phyloP scores from a whole-genome alignment of 2,797 vertebrate species.

The Helicolenus hilgendorfi region DNA sequence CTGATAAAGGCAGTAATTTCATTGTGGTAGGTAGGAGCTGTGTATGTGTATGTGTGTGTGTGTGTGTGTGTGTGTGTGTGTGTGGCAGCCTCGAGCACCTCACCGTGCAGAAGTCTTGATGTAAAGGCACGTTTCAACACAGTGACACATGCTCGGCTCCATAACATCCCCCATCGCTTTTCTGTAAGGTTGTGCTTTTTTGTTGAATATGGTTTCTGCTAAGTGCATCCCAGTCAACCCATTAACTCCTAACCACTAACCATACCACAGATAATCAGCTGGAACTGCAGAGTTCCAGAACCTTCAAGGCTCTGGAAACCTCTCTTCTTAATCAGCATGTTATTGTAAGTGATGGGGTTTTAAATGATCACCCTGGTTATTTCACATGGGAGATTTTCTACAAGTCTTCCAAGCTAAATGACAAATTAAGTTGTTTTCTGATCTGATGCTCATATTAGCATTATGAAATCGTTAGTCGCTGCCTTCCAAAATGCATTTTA shows the following conservation, averaged over 20 bases:
- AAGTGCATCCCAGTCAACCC: background rate
- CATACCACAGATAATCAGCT: background rate
- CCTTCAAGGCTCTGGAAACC: background rate
- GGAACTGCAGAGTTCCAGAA: background rate
- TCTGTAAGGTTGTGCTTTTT: background rate
- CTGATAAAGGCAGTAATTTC: constrained; percentile 68
- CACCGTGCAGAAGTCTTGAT: constrained; percentile 25
- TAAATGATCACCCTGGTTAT: background rate
- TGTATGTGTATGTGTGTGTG: background rate
- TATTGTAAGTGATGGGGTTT: background rate
- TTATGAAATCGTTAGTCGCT: background rate
- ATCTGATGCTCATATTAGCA: background rate
- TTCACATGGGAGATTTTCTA: background rate
- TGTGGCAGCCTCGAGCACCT: background rate
- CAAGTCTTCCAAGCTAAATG: background rate
- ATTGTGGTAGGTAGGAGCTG: constrained; percentile 15
- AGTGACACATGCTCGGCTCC: background rate
- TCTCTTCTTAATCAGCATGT: background rate
- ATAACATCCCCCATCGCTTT: background rate
- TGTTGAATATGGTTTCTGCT: background rate
- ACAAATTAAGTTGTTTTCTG: background rate
- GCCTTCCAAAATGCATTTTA: background rate
- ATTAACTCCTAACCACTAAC: background rate
- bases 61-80: background rate
- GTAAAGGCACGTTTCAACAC: constrained; percentile 16